Conservation (phyloP, 2,113 vertebrate species). For the Tringa solitaria region DNA sequence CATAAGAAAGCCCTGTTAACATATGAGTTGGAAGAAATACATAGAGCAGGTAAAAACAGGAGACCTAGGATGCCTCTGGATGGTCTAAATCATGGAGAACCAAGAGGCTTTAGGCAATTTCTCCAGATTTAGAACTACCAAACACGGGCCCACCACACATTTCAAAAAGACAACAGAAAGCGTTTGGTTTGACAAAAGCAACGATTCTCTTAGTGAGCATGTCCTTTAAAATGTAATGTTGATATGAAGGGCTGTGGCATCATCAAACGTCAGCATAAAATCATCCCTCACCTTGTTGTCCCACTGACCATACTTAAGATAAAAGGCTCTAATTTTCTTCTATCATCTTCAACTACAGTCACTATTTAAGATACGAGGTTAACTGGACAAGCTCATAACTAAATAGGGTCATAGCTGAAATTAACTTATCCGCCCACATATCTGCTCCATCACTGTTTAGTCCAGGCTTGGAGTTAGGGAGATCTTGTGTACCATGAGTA, state of each 20-base stretch:
- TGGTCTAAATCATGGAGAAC: background rate
- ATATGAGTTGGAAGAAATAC: background rate
- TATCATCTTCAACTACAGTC: background rate
- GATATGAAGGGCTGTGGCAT: background rate
- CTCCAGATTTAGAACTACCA: background rate
- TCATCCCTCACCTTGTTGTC: background rate
- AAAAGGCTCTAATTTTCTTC: background rate
- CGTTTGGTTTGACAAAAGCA: background rate
- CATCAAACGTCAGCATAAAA: background rate
- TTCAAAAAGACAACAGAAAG: background rate
- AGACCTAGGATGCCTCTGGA: background rate
- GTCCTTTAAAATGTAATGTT: background rate
- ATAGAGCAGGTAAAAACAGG: background rate
- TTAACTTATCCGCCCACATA: background rate
- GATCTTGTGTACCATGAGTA: background rate
- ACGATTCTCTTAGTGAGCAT: background rate
- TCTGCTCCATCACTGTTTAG: background rate
- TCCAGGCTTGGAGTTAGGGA: background rate
- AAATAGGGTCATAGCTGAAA: background rate
- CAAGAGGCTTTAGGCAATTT: background rate
- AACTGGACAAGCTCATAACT: background rate
- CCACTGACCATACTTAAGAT: background rate
- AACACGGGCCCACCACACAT: accelerated
- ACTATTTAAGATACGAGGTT: background rate
- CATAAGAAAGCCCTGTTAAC: background rate